Conservation (phyloP, 2,797 vertebrate species). For the Podarcis lilfordi region DNA sequence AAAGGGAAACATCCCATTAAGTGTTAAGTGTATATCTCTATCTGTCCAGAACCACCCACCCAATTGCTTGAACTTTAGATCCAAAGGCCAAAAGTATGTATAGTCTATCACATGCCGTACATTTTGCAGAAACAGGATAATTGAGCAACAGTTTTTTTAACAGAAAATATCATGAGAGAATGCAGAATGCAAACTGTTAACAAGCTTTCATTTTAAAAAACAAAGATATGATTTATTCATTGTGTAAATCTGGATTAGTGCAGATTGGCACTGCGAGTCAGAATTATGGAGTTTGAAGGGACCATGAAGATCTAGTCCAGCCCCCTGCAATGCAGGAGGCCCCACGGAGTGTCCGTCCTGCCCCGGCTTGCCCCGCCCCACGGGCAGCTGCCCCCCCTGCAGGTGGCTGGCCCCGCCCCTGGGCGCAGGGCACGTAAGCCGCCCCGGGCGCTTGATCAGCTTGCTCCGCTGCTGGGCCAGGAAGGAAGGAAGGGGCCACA, state of each 20-base stretch:
- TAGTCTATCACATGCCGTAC: background rate
- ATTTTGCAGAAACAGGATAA: slow-evolving; percentile 9
- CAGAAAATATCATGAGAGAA: background rate
- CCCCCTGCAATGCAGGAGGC: too few species aligned
- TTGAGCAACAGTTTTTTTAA: slow-evolving; percentile 17
- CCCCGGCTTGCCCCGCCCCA: too few species aligned
- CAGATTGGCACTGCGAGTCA: background rate
- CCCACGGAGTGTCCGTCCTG: too few species aligned
- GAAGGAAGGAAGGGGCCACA: too few species aligned
- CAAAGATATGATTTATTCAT: background rate
- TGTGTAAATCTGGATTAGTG: background rate
- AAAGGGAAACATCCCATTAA: background rate
- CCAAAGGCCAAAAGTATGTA: background rate
- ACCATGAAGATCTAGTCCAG: background rate
- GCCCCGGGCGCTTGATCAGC: too few species aligned
- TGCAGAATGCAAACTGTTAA: slow-evolving; percentile 9
- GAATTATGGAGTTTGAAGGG: background rate
- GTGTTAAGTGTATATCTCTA: background rate
- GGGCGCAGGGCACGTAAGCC: too few species aligned
- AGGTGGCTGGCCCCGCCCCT: too few species aligned
- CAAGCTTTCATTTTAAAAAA: background rate
- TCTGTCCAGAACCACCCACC: background rate
- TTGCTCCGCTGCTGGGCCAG: too few species aligned
- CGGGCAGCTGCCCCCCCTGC: too few species aligned
- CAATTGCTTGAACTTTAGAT: background rate